phyloP scores from a whole-genome alignment of 92 coral and sea anemone species.

The Bergia sp. region DNA sequence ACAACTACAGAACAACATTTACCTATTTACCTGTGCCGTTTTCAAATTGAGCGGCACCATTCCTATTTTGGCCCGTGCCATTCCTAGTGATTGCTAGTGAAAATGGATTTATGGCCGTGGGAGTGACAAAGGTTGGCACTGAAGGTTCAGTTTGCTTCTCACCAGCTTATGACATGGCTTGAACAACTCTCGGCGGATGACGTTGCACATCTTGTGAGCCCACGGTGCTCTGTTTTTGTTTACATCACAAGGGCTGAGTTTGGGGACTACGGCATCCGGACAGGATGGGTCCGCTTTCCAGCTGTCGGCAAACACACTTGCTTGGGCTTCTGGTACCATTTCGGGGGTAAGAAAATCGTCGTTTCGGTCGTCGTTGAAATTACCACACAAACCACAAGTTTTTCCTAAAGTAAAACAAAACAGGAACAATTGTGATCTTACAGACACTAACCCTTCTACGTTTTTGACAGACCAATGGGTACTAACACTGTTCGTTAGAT shows the following conservation, averaged over 20 bases:
- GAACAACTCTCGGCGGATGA: conserved; percentile 79
- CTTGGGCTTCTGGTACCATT: conserved; percentile 78
- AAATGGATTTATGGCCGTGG: conserved; percentile 39
- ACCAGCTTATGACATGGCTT: conserved; percentile 83
- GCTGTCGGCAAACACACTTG: conserved; percentile 87
- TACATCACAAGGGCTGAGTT: conserved; percentile 70
- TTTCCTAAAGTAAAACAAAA: conserved; percentile 43
- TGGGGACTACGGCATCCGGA: conserved; percentile 75
- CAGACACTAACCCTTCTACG: neutral
- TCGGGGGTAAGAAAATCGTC: conserved; percentile 93
- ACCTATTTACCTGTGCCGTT: conserved; percentile 38
- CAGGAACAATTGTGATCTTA: neutral
- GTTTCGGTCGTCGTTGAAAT: conserved; percentile 80
- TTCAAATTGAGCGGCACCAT: conserved; percentile 45
- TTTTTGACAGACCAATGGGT: neutral
- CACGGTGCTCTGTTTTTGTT: conserved; percentile 87
- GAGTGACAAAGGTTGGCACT: conserved; percentile 19
- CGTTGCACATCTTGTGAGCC: conserved; percentile 97
- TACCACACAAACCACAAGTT: conserved; percentile 91
- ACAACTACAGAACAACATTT: conserved; percentile 8
- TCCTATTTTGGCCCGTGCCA: conserved; percentile 31
- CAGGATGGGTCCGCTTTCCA: conserved; percentile 89
- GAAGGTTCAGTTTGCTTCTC: conserved; percentile 40
- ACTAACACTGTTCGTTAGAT: neutral
- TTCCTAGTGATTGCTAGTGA: conserved; percentile 40